Conservation (phyloP, 2,888 invertebrate species). For the Lepidocyrtinus sp. region DNA sequence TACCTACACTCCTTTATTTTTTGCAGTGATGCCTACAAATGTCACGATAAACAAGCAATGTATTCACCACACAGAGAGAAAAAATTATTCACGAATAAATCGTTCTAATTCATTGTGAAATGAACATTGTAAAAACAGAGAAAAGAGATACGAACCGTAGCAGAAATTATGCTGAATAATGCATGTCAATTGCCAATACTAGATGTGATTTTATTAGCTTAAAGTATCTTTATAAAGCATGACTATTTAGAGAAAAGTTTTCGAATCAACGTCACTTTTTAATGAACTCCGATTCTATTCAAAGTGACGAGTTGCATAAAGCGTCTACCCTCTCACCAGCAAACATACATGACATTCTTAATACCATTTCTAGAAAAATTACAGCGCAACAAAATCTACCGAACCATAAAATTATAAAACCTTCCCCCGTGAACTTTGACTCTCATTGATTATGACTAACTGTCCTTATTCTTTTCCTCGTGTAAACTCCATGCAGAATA, state of each 20-base stretch:
- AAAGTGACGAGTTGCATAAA: neutral
- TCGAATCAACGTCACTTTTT: conserved; percentile 39
- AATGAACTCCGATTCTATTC: conserved; percentile 33
- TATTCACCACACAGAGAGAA: conserved; percentile 28
- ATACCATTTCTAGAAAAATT: neutral
- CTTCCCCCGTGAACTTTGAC: neutral
- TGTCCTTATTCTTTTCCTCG: neutral
- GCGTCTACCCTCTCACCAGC: neutral
- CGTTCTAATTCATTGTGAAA: conserved; percentile 44
- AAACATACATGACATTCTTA: neutral
- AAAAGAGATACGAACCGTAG: conserved; percentile 42
- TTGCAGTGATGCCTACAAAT: neutral
- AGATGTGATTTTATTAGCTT: neutral
- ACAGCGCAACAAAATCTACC: neutral
- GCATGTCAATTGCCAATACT: conserved; percentile 48
- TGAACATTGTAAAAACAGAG: conserved; percentile 28
- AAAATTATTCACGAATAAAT: conserved; percentile 52
- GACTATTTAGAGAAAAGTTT: neutral
- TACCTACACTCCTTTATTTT: conserved; percentile 4
- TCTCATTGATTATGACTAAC: neutral
- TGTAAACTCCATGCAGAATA: neutral
- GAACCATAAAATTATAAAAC: neutral
- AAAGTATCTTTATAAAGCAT: too few relatives aligned
- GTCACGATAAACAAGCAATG: neutral
- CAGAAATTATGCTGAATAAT: conserved; percentile 57